Base-by-base conservation (phyloP, 92 coral and sea anemone species). In the Palythoa heliodiscus region DNA sequence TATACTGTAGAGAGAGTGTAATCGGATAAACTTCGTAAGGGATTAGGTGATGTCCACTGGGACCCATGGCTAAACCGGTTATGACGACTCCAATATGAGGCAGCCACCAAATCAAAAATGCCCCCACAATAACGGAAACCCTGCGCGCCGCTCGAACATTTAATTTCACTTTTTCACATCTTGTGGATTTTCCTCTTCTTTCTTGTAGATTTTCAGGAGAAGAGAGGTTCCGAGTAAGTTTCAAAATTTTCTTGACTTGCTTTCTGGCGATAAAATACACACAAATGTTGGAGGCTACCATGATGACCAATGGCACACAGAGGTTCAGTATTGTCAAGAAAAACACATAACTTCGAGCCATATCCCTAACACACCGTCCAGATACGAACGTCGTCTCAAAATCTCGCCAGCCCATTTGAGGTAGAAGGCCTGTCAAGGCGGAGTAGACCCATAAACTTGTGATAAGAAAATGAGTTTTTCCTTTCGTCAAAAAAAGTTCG, bases 101-200 rank as follows among this genome's bases (percentile, higher is more conserved):
- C 0, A 93, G 53, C 97, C 97, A 93, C 55, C 97, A 93, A 9
- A 89, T 13, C 69, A 93, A 82, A 74, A 89, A 93, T 13, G 92
- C 87, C 0, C 97, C 97, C 13, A 92, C 97, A 58, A 93, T 93
- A 6, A 93, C 80, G 0, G 97, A 87, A 50, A 93, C 90, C 15
- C 95, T 84, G 83, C 88, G 92, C 11, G 97, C 97, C 11, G 97
- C 97, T 50, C 95, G 91, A 53, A 84, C 92, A 76, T 93, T 93
- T 29, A 89, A 87, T 52, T 94, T 86, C 47, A 93, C 83, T 40
- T 86, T 76, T 17, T 91, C 91, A 52, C 66, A 53, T 5, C 50
- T 54, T 38, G 57, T 20, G 66, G n/a, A 52, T 15, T 52, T 75
- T 10, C 23, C 79, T 24, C 52, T 75, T 15, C 84, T 73, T 52